A percentile compares a stretch with the other conserved stretches of the same genome.
Evolutionary conservation across 2,113 vertebrate species (phyloP).

Genomic region (Hippopotamus amphibius): DNA sequence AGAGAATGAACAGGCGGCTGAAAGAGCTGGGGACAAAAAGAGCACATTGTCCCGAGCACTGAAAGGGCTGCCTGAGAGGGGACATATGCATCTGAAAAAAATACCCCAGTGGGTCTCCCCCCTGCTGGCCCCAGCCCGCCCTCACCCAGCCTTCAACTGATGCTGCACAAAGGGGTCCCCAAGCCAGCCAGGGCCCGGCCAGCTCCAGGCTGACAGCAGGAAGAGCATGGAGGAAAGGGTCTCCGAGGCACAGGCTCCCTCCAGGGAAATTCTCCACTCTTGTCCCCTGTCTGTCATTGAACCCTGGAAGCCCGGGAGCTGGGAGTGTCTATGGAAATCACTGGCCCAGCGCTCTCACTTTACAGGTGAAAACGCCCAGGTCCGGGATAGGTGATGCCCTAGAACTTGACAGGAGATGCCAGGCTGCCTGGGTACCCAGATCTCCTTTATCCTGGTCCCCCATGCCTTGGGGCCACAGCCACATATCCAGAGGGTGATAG

Average conservation of each 20-base stretch:
- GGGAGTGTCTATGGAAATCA: neutral
- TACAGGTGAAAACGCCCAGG: neutral
- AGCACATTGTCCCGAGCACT: conserved; percentile 93
- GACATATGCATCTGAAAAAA: conserved; percentile 91
- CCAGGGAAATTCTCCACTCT: neutral
- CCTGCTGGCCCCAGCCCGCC: conserved; percentile 73
- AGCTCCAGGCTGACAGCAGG: conserved; percentile 71
- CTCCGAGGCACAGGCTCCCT: neutral
- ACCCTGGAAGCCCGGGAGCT: neutral
- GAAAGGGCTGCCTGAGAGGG: conserved; percentile 92
- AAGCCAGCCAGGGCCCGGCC: conserved; percentile 77
- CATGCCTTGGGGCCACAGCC: neutral
- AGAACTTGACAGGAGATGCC: neutral
- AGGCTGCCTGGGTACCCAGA: neutral
- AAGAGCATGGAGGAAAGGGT: neutral
- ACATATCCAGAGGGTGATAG: neutral
- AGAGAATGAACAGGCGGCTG: conserved; percentile 86
- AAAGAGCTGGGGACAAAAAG: conserved; percentile 87
- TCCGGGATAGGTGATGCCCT: fast-evolving
- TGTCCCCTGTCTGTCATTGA: neutral
- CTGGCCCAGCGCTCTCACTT: neutral
- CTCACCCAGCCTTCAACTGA: conserved; percentile 85
- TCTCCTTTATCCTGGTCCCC: neutral
- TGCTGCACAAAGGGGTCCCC: conserved; percentile 69
- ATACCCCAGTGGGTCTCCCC: conserved; percentile 87